phyloP scores from a whole-genome alignment of 1,140 invertebrate species.

The Zaprionus lachaisei region DNA sequence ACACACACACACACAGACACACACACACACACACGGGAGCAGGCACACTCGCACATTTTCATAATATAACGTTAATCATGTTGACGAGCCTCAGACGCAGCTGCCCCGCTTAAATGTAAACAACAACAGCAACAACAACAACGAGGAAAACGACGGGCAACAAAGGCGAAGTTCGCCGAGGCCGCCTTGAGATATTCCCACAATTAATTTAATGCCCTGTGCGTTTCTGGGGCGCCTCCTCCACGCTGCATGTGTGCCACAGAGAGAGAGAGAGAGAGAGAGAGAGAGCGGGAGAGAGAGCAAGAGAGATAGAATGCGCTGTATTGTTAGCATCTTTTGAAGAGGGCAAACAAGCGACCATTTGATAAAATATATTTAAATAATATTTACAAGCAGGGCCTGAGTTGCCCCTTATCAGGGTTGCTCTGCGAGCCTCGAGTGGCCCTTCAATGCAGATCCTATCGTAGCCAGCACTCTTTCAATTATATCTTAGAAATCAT shows the following conservation, averaged over 20 bases:
- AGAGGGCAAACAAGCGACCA: neutral
- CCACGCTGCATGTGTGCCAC: slow-evolving; percentile 1
- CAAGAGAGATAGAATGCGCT: neutral
- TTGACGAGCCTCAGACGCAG: slow-evolving; percentile 57
- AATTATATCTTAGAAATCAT: too few species aligned
- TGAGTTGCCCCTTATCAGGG: neutral
- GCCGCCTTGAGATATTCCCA: slow-evolving; percentile 64
- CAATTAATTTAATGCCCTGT: slow-evolving; percentile 63
- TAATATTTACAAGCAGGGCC: neutral
- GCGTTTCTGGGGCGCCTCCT: slow-evolving; percentile 38
- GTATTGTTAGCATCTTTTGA: neutral
- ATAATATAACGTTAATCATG: slow-evolving; percentile 74
- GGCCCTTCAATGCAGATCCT: neutral
- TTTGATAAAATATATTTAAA: slow-evolving; percentile 13
- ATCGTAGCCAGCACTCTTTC: neutral
- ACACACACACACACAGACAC: slow-evolving; percentile 11
- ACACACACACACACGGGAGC: slow-evolving; percentile 21
- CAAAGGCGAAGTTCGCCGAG: slow-evolving; percentile 48
- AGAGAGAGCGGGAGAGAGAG: neutral
- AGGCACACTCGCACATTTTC: slow-evolving; percentile 32
- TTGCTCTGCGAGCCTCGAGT: too few species aligned
- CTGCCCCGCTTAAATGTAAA: slow-evolving; percentile 48
- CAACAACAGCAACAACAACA: slow-evolving; percentile 27
- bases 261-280: neutral
- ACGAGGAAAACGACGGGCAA: slow-evolving; percentile 20